Evolutionary conservation across 1,140 invertebrate genomes (phyloP).

Genomic region (Mycetomoellerius zeteki): DNA sequence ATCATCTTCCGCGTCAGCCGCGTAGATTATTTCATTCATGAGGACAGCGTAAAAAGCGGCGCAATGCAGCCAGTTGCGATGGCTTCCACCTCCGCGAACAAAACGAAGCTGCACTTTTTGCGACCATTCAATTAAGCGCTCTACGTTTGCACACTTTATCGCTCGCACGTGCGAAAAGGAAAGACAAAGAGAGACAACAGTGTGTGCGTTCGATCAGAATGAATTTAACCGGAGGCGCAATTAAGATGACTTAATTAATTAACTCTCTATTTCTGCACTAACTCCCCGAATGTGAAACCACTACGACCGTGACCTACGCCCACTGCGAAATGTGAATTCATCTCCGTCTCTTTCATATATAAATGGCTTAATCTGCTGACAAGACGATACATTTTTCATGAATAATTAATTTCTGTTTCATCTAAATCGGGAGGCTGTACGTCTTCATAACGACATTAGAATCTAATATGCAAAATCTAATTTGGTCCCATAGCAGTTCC

Average conservation of each 20-base stretch:
- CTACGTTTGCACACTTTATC: slow-evolving; percentile 35
- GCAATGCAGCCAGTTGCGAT: slow-evolving; percentile 1
- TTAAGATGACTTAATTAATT: slow-evolving; percentile 83
- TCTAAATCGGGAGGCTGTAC: not conserved
- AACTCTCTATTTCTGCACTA: slow-evolving; percentile 79
- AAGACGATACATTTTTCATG: not conserved
- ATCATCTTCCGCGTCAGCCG: not conserved
- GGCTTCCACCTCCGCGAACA: slow-evolving; percentile 9
- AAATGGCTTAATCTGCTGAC: not conserved
- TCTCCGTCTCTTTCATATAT: not conserved
- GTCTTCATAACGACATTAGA: not conserved
- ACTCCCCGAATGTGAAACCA: slow-evolving; percentile 67
- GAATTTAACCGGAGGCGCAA: slow-evolving; percentile 75
- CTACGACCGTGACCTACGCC: slow-evolving; percentile 76
- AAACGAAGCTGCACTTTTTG: slow-evolving; percentile 34
- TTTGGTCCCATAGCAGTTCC: not conserved
- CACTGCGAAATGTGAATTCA: slow-evolving; percentile 38
- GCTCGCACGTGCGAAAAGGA: slow-evolving; percentile 21
- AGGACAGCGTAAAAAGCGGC: slow-evolving; percentile 34
- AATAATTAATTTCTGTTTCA: slow-evolving; percentile 16
- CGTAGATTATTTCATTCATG: slow-evolving; percentile 50
- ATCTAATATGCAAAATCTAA: not conserved
- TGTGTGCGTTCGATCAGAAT: slow-evolving; percentile 44
- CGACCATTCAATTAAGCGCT: slow-evolving; percentile 11
- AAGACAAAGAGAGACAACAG: not conserved